Percentiles rank a stretch among this genome's conserved stretches.
These are phyloP conservation scores for Sandelia bainsii DNA, from an alignment of 2,797 vertebrate genomes.

Conservation along the genomic window DNA sequence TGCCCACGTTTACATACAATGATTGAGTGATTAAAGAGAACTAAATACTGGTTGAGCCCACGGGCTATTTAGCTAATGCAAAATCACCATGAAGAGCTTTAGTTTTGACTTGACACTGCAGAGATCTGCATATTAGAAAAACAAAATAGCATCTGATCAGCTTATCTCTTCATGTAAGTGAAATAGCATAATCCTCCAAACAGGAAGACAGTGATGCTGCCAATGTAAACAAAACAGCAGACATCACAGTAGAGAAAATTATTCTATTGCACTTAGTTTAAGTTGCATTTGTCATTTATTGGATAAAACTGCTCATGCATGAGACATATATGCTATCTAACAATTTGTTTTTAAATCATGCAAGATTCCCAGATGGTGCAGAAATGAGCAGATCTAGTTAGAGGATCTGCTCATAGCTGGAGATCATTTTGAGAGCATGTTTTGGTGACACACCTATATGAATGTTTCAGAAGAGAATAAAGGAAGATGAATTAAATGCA, in stretches of 20 bases:
- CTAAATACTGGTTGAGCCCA: conserved; percentile 21
- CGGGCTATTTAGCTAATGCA: conserved; percentile 48
- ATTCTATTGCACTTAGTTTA: background rate
- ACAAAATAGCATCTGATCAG: conserved; percentile 34
- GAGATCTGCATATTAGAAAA: conserved; percentile 26
- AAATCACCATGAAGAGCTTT: conserved; percentile 44
- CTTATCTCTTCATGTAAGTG: conserved; percentile 28
- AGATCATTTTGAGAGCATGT: too few species aligned
- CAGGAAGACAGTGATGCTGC: background rate
- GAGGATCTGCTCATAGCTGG: too few species aligned
- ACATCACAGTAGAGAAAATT: background rate
- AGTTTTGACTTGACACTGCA: conserved; percentile 11
- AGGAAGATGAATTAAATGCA: background rate
- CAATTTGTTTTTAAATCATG: background rate
- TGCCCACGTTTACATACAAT: conserved; percentile 68
- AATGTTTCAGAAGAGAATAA: background rate
- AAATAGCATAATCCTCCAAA: conserved; percentile 17
- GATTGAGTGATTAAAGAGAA: conserved; percentile 61
- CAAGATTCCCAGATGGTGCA: background rate
- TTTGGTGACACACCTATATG: too few species aligned
- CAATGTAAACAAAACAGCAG: background rate
- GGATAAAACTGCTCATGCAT: background rate
- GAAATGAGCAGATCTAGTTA: background rate
- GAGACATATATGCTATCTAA: background rate
- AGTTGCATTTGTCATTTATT: background rate